Base-by-base conservation (phyloP, 2,113 vertebrate species). In the Caloenas nicobarica region DNA sequence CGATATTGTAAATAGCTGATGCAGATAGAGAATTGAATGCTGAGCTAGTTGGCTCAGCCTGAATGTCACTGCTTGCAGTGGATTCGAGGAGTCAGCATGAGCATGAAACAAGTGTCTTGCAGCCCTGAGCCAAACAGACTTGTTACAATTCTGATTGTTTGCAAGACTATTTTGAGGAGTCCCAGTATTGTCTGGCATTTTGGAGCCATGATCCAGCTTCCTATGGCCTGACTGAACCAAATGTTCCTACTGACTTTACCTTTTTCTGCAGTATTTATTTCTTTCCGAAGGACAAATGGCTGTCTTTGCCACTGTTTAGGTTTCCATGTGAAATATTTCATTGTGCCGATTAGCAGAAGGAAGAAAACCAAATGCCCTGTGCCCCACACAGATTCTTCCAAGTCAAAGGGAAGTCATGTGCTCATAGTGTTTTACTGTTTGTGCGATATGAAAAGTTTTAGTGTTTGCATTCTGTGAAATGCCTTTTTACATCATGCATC, bases 391-490 rank as follows among this genome's bases (percentile, higher is more conserved):
- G 57, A 65, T 94, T 94, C 94, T 95, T 97, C 89, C 77, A 90
- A 95, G 51, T 72, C 74, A 44, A 80, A 93, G 68, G 79, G 91
- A 93, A 95, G 57, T 84, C 78, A 87, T 16, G 74, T 95, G 86
- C 95, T 92, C 2, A 4, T 94, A 91, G 88, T 60, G 74, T 93
- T 93, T 95, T 92, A 82, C 86, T 68, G 72, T 93, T 91, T 29
- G 88, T 95, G 92, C 11, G 74, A 95, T 66, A 93, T 94, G 95
- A 96, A 82, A 95, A 93, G 94, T 92, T 95, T 86, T 74, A 96
- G 94, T 92, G 91, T 98, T 93, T 97, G 96, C 96, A 77, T 97
- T 98, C 97, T 97, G 96, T 97, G 97, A 97, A 95, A 98, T 96
- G 96, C 97, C 81, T 91, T 92, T 97, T 92, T 96, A 89, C 94